Conservation (phyloP, 2,888 invertebrate genomes). For the Byasa hedistus region DNA sequence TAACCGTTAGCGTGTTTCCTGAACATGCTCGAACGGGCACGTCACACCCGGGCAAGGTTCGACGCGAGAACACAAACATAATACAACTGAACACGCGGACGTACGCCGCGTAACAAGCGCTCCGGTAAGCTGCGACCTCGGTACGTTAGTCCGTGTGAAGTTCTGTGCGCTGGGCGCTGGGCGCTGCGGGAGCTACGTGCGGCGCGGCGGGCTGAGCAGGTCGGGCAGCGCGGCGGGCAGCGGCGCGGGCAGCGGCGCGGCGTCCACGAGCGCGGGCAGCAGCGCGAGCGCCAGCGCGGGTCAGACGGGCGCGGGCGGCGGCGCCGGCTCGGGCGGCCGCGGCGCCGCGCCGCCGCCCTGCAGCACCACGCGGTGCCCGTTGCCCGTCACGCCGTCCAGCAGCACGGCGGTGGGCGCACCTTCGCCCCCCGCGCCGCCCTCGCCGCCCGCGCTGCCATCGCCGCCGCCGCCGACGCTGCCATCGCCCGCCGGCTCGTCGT, state of each 20-base stretch:
- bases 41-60: slow-evolving; percentile 56
- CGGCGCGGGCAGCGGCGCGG: slow-evolving; percentile 76
- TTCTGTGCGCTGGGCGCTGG: slow-evolving; percentile 57
- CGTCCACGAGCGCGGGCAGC: slow-evolving; percentile 75
- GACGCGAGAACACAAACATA: slow-evolving; percentile 54
- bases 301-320: slow-evolving; percentile 85
- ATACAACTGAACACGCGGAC: slow-evolving; percentile 64
- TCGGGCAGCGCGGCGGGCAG: slow-evolving; percentile 76
- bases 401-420: slow-evolving; percentile 90
- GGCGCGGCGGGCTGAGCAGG: slow-evolving; percentile 75
- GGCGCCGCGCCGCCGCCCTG: slow-evolving; percentile 93
- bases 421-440: slow-evolving; percentile 83
- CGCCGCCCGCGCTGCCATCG: slow-evolving; percentile 70
- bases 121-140: slow-evolving; percentile 75
- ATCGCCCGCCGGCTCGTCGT: slow-evolving; percentile 77
- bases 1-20: slow-evolving; percentile 67
- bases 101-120: slow-evolving; percentile 74
- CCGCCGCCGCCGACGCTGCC: slow-evolving; percentile 46
- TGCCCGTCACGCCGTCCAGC: slow-evolving; percentile 88
- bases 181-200: slow-evolving; percentile 66
- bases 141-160: slow-evolving; percentile 34
- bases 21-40: slow-evolving; percentile 61
- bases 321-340: slow-evolving; percentile 91
- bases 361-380: slow-evolving; percentile 94
- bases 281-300: slow-evolving; percentile 78